Base-by-base conservation (phyloP, 2,113 vertebrate species). In the Aptenodytes patagonicus region DNA sequence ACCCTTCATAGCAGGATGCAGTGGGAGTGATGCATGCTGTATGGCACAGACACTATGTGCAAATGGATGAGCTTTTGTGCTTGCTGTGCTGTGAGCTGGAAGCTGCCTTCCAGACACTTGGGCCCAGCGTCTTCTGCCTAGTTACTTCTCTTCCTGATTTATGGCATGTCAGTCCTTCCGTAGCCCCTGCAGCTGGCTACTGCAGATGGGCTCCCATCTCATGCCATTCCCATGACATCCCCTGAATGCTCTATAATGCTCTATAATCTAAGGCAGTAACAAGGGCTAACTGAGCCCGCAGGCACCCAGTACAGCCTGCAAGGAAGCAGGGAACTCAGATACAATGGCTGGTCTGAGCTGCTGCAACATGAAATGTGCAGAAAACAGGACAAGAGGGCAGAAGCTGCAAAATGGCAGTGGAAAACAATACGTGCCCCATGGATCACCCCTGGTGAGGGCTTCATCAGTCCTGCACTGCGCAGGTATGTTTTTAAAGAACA, bases 111-210 rank as follows among this genome's bases (percentile, higher is more conserved):
- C 69, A 85, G 62, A 87, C 32, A 38, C 57, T 69, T 55, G 66
- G n/a, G 70, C 40, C 19, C 87, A 28, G 36, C 11, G 5, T 65
- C 54, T 87, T 84, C 62, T 1, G 11, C 72, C 70, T 83, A 3
- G 1, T 85, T 6, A 2, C 94, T 94, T 94, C 69, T 95, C 91
- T 96, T 91, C 62, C 66, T 95, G 91, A 94, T 95, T 91, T 83
- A 94, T 90, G 89, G 84, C 80, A 54, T n/a, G 62, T 62, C 89
- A 73, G 4, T 82, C 66, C 31, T 69, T 75, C 73, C 4, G 5
- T 73, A 95, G 77, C 47, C 58, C 61, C 87, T 84, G 85, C 91
- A 95, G 86, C 86, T 91, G 83, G 47, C 73, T 91, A 89, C 91
- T 95, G 96, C 92, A 94, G 93, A 62, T 94, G 92, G 49, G 82